Percentiles rank a stretch among this genome's conserved stretches.
These are phyloP conservation scores for Eurystomus gularis DNA, from an alignment of 2,113 vertebrate species.

Conservation along the genomic window DNA sequence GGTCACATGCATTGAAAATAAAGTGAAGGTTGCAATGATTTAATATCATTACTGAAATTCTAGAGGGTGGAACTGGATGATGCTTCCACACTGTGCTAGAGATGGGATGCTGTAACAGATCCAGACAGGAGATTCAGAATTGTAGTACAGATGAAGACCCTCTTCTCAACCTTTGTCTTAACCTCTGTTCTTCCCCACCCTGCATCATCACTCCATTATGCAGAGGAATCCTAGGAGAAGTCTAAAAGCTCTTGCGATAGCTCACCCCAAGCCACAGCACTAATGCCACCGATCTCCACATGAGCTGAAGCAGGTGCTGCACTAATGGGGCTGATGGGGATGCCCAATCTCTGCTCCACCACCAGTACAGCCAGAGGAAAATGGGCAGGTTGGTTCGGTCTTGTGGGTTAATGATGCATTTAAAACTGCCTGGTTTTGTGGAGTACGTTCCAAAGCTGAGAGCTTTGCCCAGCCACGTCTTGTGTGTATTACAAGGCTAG, in stretches of 20 bases:
- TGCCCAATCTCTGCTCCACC: neutral
- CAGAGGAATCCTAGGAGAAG: neutral
- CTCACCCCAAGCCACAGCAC: neutral
- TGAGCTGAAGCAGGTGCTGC: neutral
- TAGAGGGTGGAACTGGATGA: neutral
- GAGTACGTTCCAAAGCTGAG: neutral
- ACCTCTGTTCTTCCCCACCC: neutral
- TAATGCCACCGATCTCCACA: neutral
- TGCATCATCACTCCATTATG: neutral
- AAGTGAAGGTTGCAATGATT: neutral
- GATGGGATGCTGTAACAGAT: neutral
- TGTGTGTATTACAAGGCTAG: neutral
- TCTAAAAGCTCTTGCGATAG: neutral
- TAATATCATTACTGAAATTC: neutral
- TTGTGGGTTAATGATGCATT: neutral
- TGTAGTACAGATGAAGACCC: neutral
- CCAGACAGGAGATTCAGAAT: neutral
- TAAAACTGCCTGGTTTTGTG: neutral
- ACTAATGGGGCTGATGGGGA: neutral
- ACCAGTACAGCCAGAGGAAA: neutral
- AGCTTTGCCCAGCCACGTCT: neutral
- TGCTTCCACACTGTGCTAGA: neutral
- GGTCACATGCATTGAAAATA: neutral
- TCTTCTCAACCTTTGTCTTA: neutral
- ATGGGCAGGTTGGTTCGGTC: neutral